phyloP scores from a whole-genome alignment of 2,113 vertebrate species.

The Limnothrissa miodon region DNA sequence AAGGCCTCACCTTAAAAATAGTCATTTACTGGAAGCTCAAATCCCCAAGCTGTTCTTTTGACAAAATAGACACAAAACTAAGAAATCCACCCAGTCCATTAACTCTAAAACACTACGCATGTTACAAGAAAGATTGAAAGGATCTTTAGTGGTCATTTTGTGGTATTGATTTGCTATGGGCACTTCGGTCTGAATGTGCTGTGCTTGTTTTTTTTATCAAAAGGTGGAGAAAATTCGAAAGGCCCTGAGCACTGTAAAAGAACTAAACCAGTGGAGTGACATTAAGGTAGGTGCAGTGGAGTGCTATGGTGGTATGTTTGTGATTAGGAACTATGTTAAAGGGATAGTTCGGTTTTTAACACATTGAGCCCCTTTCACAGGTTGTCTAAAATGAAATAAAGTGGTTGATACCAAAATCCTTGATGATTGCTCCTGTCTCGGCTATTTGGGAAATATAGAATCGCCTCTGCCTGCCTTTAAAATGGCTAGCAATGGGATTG shows the following conservation, averaged over 20 bases:
- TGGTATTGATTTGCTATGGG: background rate
- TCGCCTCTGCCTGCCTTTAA: too few species aligned
- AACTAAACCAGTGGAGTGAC: slow-evolving; percentile 65
- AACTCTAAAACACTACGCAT: background rate
- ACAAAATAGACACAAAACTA: background rate
- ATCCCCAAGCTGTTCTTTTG: background rate
- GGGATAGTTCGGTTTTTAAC: too few species aligned
- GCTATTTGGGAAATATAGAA: too few species aligned
- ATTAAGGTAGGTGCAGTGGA: slow-evolving; percentile 76
- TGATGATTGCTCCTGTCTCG: too few species aligned
- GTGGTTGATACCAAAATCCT: too few species aligned
- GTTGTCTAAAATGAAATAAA: too few species aligned
- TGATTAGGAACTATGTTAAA: background rate
- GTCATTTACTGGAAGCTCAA: background rate
- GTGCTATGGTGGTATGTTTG: background rate
- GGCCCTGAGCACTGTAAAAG: slow-evolving; percentile 68
- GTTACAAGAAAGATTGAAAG: background rate
- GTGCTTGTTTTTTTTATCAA: background rate
- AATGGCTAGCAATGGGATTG: too few species aligned
- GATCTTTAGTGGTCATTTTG: background rate
- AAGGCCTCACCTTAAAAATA: background rate
- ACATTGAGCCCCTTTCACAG: too few species aligned
- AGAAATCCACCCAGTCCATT: background rate
- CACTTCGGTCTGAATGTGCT: background rate
- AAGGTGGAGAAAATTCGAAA: slow-evolving; percentile 89